Percentiles rank a stretch among this genome's conserved stretches.
Evolutionary conservation across 2,113 vertebrate species (phyloP).

Genomic region (Hippocampus abdominalis): DNA sequence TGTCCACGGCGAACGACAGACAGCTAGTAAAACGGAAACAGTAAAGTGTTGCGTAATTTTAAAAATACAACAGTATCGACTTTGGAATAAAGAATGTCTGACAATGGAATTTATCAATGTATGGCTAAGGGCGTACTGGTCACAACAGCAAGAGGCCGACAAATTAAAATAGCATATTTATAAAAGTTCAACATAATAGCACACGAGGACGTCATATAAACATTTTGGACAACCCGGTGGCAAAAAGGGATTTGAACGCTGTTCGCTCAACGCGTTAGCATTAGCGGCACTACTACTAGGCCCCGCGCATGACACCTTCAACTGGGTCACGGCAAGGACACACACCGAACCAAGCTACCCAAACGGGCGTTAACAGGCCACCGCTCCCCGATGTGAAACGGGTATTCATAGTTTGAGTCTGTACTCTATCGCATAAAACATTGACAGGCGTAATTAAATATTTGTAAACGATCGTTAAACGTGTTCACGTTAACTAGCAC

Average conservation of each 20-base stretch:
- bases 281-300: constrained; percentile 29
- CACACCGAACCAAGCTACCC: background rate
- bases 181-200: background rate
- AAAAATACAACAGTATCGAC: constrained; percentile 16
- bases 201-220: background rate
- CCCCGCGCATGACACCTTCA: constrained; percentile 22
- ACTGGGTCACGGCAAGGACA: constrained; percentile 76
- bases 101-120: background rate
- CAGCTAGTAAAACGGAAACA: background rate
- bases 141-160: background rate
- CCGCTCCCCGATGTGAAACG: background rate
- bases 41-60: background rate
- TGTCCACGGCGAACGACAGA: background rate
- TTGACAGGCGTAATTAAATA: rapidly evolving
- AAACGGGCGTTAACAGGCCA: background rate
- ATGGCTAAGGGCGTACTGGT: background rate
- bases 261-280: constrained; percentile 15
- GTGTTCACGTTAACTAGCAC: constrained; percentile 4
- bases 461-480: background rate
- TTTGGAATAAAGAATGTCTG: background rate
- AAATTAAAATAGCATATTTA: background rate
- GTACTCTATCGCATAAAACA: background rate
- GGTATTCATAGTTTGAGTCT: background rate
- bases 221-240: background rate
- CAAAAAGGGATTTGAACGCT: background rate